Conservation (phyloP, 2,888 invertebrate genomes). For the Isoperla grammatica region DNA sequence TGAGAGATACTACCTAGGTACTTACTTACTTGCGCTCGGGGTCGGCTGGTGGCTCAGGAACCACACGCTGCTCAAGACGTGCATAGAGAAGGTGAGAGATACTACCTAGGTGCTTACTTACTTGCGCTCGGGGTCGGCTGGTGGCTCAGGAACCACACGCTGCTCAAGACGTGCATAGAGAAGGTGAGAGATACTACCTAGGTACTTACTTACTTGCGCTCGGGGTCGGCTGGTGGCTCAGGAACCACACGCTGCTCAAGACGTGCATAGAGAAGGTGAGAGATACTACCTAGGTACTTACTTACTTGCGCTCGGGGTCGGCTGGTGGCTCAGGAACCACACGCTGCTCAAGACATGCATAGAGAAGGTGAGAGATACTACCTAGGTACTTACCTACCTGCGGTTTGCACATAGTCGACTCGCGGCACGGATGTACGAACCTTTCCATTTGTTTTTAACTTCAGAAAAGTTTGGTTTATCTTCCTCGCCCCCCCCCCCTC, state of each 20-base stretch:
- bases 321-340: constrained; percentile 93
- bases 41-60: constrained; percentile 97
- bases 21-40: no score
- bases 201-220: no score
- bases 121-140: constrained; percentile 90
- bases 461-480: no score
- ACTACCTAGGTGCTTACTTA: no score
- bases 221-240: constrained; percentile 95
- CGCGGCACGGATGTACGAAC: constrained; percentile 99
- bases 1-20: no score
- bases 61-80: constrained; percentile 69
- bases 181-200: no score
- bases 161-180: constrained; percentile 80
- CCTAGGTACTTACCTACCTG: no score
- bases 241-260: constrained; percentile 73
- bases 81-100: constrained; percentile 76
- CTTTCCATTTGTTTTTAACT: no score
- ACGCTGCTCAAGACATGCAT: constrained; percentile 75
- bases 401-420: constrained; percentile 71
- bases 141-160: constrained; percentile 86
- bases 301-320: constrained; percentile 84
- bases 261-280: constrained; percentile 75
- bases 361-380: constrained; percentile 71
- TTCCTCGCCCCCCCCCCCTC: no score
- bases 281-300: no score